These are phyloP conservation scores for Phthorimaea operculella DNA, from an alignment of 1,140 invertebrate species.

Conservation along the genomic window DNA sequence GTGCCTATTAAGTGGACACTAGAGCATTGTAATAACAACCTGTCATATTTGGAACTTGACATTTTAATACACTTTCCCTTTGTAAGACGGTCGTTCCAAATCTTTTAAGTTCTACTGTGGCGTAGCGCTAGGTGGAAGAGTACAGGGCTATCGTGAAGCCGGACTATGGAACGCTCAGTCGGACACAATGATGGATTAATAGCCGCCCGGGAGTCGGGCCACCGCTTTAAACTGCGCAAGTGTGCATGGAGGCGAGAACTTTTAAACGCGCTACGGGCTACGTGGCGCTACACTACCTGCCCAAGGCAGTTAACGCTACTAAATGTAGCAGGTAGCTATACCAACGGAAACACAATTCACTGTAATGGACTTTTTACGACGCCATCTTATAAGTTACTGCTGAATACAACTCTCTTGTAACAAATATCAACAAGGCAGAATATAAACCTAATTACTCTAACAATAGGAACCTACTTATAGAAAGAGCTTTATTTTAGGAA, in stretches of 20 bases:
- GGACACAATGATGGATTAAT: constrained; percentile 51
- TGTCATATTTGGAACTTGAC: no score
- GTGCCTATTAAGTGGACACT: no score
- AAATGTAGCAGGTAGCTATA: background rate
- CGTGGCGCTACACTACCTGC: constrained; percentile 14
- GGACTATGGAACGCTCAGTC: constrained; percentile 15
- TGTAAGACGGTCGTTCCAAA: no score
- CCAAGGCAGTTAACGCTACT: background rate
- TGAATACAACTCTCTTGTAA: constrained; percentile 2
- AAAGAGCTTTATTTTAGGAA: no score
- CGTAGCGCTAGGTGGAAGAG: background rate
- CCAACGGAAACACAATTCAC: constrained; percentile 1
- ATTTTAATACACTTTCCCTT: no score
- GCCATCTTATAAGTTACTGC: constrained; percentile 2
- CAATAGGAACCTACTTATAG: no score
- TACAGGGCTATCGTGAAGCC: constrained; percentile 18
- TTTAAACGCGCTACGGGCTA: constrained; percentile 26
- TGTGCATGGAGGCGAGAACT: constrained; percentile 23
- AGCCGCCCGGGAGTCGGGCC: constrained; percentile 19
- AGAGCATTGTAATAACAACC: no score
- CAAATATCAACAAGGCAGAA: background rate
- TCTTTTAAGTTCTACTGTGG: no score
- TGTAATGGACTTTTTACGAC: constrained; percentile 5
- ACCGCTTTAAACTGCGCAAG: constrained; percentile 35
- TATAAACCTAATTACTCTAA: no score